Conservation (phyloP, 2,888 invertebrate genomes). For the Miltochrista miniata region DNA sequence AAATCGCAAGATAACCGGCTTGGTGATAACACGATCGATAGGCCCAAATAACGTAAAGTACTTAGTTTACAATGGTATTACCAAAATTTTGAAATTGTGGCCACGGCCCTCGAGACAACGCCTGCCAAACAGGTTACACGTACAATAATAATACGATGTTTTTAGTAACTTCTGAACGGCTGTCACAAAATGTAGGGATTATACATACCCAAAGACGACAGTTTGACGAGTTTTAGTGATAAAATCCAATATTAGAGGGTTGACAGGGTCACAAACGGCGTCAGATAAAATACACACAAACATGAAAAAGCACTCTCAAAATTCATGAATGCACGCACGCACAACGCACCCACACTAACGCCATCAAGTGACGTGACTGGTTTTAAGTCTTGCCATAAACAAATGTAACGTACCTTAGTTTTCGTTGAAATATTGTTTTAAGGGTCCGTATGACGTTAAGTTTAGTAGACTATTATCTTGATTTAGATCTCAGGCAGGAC, state of each 20-base stretch:
- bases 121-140: constrained; percentile 66
- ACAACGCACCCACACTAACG: constrained; percentile 66
- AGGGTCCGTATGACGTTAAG: no score
- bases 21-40: constrained; percentile 60
- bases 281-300: constrained; percentile 76
- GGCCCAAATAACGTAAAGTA: constrained; percentile 40
- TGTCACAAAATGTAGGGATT: constrained; percentile 36
- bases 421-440: not conserved
- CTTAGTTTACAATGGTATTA: constrained; percentile 30
- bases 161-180: constrained; percentile 33
- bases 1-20: constrained; percentile 63
- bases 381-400: constrained; percentile 49
- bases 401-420: constrained; percentile 1
- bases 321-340: constrained; percentile 62
- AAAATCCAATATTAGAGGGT: constrained; percentile 76
- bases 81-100: constrained; percentile 37
- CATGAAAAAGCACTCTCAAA: constrained; percentile 66
- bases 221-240: constrained; percentile 79
- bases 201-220: constrained; percentile 75
- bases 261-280: constrained; percentile 76
- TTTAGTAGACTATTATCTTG: no score
- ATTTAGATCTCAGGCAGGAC: no score
- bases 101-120: constrained; percentile 62
- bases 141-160: constrained; percentile 41
- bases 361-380: constrained; percentile 60